phyloP scores from a whole-genome alignment of 2,113 vertebrate species.

The Petrocephalus microphthalmus region DNA sequence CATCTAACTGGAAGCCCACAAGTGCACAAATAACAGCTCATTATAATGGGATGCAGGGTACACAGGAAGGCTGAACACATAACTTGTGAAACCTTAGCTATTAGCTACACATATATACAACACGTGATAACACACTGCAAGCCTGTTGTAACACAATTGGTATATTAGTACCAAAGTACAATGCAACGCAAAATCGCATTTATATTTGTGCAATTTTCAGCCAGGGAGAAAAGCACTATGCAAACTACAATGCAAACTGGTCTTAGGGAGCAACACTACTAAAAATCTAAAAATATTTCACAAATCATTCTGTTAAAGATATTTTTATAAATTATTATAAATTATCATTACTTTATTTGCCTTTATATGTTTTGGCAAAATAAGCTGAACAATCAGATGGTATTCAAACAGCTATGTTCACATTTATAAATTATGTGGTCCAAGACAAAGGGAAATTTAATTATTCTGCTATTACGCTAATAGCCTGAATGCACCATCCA shows the following conservation, averaged over 20 bases:
- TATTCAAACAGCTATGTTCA: not conserved
- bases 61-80: not conserved
- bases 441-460: not conserved
- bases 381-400: too few species aligned
- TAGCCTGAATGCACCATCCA: not conserved
- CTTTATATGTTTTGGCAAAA: not conserved
- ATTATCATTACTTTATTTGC: not conserved
- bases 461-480: not conserved
- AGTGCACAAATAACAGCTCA: not conserved
- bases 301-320: too few species aligned
- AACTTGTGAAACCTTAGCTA: not conserved
- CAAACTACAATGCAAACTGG: not conserved
- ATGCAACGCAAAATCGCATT: too few species aligned
- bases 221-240: too few species aligned
- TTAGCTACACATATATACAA: not conserved
- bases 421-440: not conserved
- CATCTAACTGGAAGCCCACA: not conserved
- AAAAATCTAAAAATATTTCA: not conserved
- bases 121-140: too few species aligned
- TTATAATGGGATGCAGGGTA: not conserved
- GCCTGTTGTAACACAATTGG: too few species aligned
- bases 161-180: not conserved
- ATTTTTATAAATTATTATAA: not conserved
- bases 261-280: not conserved
- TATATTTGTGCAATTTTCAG: too few species aligned